Evolutionary conservation across 2,797 vertebrate genomes (phyloP).

Genomic region (Acropternis orthonyx): DNA sequence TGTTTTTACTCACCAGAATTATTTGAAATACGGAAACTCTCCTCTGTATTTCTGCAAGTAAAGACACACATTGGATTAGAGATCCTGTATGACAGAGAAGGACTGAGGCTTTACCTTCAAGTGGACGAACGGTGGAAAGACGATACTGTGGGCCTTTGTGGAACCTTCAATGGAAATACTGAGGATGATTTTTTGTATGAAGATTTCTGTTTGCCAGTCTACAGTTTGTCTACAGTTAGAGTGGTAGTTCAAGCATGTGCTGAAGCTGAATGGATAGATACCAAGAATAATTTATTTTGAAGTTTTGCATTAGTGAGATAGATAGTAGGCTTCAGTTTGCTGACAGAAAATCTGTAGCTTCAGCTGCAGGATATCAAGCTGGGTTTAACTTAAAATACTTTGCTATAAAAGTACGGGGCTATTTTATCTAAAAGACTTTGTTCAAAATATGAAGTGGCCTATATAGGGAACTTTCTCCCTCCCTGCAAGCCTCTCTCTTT

Average conservation of each 20-base stretch:
- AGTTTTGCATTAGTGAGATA: neutral
- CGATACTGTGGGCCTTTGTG: slow-evolving; percentile 90
- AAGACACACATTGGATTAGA: slow-evolving; percentile 84
- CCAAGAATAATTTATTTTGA: neutral
- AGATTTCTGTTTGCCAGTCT: neutral
- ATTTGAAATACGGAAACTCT: slow-evolving; percentile 89
- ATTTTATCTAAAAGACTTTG: neutral
- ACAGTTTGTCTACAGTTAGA: neutral
- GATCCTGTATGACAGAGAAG: slow-evolving; percentile 87
- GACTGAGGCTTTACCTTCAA: slow-evolving; percentile 90
- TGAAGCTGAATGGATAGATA: neutral
- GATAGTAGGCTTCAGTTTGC: neutral
- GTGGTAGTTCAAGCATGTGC: neutral
- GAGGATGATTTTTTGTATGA: slow-evolving; percentile 96
- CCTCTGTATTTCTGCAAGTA: slow-evolving; percentile 91
- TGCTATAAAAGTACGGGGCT: neutral
- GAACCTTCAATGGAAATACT: slow-evolving; percentile 96
- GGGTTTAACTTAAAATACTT: neutral
- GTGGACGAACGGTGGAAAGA: slow-evolving; percentile 87
- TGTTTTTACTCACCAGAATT: slow-evolving; percentile 76
- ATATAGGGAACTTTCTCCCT: neutral
- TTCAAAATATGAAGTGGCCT: neutral
- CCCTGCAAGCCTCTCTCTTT: neutral
- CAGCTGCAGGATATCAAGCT: neutral
- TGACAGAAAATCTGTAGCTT: neutral